A percentile compares a stretch with the other conserved stretches of the same genome.
Evolutionary conservation across 2,113 vertebrate genomes (phyloP).

Genomic region (Podilymbus podiceps): DNA sequence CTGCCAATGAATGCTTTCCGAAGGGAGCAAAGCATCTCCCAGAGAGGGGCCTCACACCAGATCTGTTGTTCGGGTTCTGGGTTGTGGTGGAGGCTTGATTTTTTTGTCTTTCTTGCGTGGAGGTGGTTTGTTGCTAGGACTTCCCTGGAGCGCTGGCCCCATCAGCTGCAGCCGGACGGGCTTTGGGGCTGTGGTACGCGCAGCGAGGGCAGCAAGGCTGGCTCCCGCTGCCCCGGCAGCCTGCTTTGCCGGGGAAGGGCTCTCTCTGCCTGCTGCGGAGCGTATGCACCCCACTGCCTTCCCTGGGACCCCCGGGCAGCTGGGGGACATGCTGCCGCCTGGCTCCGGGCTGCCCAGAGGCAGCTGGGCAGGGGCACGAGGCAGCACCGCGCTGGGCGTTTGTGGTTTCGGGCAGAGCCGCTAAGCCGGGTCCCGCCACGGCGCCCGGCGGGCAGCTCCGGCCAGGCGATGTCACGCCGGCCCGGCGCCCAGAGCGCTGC

Average conservation of each 20-base stretch:
- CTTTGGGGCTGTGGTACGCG: not conserved
- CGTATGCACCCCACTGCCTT: not conserved
- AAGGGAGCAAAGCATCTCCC: not conserved
- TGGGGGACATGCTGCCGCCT: not conserved
- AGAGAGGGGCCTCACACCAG: fast-evolving
- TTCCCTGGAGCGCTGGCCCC: not conserved
- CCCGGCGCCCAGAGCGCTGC: fast-evolving
- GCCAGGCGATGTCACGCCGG: fast-evolving
- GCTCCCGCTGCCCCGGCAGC: not conserved
- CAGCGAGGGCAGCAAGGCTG: not conserved
- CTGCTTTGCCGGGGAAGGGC: not conserved
- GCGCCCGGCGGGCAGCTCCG: fast-evolving
- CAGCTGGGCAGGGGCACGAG: too few species aligned
- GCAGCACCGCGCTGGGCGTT: not conserved
- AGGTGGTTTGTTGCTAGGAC: not conserved
- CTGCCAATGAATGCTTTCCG: not conserved
- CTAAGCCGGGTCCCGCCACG: not conserved
- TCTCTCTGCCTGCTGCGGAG: not conserved
- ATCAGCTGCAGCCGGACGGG: fast-evolving
- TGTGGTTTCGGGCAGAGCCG: not conserved
- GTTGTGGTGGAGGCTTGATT: not conserved
- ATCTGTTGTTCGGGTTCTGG: not conserved
- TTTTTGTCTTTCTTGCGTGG: not conserved
- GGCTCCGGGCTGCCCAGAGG: not conserved
- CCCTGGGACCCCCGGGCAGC: not conserved